Evolutionary conservation across 53 echinoderm and acorn worm genomes (phyloP).

Genomic region (Crossaster papposus): DNA sequence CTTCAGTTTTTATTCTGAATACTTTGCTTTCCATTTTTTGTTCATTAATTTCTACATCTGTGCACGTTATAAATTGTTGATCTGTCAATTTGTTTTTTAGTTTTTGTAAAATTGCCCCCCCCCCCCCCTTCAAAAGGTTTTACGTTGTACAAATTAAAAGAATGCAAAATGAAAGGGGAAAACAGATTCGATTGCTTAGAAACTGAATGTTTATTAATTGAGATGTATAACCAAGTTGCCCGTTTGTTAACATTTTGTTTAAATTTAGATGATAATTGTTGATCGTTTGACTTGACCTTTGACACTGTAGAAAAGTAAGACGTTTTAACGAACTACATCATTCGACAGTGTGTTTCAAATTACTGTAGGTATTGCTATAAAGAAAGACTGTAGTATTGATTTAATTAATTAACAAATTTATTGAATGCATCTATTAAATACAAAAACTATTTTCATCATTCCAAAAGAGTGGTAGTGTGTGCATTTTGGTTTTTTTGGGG

Average conservation of each 20-base stretch:
- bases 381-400: conserved; percentile 21
- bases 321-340: conserved; percentile 2
- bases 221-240: conserved; percentile 54
- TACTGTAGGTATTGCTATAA: conserved; percentile 38
- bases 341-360: conserved; percentile 31
- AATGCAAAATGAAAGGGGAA: background rate
- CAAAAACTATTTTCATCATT: conserved; percentile 75
- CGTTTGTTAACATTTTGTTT: conserved; percentile 43
- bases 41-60: background rate
- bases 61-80: conserved; percentile 1
- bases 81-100: conserved; percentile 14
- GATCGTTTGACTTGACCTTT: conserved; percentile 4
- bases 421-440: conserved; percentile 60
- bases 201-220: background rate
- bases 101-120: conserved; percentile 50
- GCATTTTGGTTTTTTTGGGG: background rate
- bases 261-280: conserved; percentile 1
- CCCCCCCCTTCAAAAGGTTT: conserved; percentile 7
- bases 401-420: conserved; percentile 48
- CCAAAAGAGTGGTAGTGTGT: conserved; percentile 34
- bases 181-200: conserved; percentile 22
- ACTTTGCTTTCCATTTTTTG: background rate
- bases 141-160: conserved; percentile 29
- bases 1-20: background rate
- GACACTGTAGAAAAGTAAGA: background rate